Base-by-base conservation (phyloP, 1,140 invertebrate species). In the Planococcus citri region DNA sequence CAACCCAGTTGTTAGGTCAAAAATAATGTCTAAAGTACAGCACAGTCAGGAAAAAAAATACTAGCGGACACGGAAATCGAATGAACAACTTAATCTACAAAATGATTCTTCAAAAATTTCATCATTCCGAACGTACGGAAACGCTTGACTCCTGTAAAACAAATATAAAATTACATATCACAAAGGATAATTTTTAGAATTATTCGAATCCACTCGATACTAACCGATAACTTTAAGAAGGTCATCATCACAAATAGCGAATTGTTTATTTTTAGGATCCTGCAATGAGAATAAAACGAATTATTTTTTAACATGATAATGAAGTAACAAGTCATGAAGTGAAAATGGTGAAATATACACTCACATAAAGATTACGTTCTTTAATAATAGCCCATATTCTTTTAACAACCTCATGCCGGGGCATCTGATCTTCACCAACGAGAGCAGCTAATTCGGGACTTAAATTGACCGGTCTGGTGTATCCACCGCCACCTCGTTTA, bases 71-170 rank as follows among this genome's bases (percentile, higher is more conserved):
- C 60, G 21, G 60, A 64, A 25, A 64, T 24, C n/a, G 41, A 68
- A 38, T 37, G 41, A 70, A 72, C 51, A 60, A 68, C 20, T 70
- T 74, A 75, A 72, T 73, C 74, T 51, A 89, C 79, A 80, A 96
- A 94, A 80, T 96, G 92, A 72, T 88, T 86, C 80, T 94, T 94
- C 71, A 96, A 82, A 78, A 92, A 92, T 78, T 95, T 95, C 88
- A 96, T 92, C 92, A 95, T 95, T 73, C 90, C 91, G 74, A 94
- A 95, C 41, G 89, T 93, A 75, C 90, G 86, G 84, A 95, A 94
- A 72, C 91, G 86, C 77, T 93, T 92, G 0, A 89, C 87, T 22
- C 91, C 80, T 82, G 74, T 51, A 75, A 75, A 57, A 14, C 22
- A 33, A 71, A 61, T 6, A 60, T 22, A n/a, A 71, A 68, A 9